These are phyloP conservation scores for Turritopsis rubra DNA, from an alignment of 30 jellyfish, hydroid and myxozoan genomes.

Conservation along the genomic window DNA sequence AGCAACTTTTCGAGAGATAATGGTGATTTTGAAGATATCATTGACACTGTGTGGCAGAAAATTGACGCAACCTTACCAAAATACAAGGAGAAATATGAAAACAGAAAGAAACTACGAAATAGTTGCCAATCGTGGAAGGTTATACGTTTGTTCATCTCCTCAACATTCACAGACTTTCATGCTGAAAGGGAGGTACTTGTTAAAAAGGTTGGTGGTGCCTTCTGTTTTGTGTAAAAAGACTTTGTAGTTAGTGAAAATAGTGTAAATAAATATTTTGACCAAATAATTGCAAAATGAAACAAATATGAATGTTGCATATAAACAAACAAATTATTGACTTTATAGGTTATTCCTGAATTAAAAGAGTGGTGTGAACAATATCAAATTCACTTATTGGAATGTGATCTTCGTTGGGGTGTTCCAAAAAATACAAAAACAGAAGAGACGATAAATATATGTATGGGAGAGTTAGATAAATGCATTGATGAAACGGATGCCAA, in stretches of 20 bases:
- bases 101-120: neutral
- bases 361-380: slow-evolving; percentile 58
- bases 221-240: neutral
- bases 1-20: no score
- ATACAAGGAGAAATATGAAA: neutral
- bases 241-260: no score
- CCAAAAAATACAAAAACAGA: slow-evolving; percentile 71
- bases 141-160: slow-evolving; percentile 62
- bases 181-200: slow-evolving; percentile 76
- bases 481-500: slow-evolving; percentile 69
- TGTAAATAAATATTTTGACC: no score
- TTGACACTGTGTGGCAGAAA: neutral
- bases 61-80: neutral
- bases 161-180: slow-evolving; percentile 82
- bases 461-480: slow-evolving; percentile 67
- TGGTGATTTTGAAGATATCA: neutral
- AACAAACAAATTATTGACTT: neutral
- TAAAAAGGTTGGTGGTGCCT: slow-evolving; percentile 32
- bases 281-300: no score
- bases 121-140: slow-evolving; percentile 49
- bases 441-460: slow-evolving; percentile 58
- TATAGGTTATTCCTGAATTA: slow-evolving; percentile 60
- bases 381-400: slow-evolving; percentile 59
- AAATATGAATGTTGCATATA: no score
- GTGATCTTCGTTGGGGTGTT: slow-evolving; percentile 94